Base-by-base conservation (phyloP, 2,888 invertebrate genomes). In the Lutraria lutraria region DNA sequence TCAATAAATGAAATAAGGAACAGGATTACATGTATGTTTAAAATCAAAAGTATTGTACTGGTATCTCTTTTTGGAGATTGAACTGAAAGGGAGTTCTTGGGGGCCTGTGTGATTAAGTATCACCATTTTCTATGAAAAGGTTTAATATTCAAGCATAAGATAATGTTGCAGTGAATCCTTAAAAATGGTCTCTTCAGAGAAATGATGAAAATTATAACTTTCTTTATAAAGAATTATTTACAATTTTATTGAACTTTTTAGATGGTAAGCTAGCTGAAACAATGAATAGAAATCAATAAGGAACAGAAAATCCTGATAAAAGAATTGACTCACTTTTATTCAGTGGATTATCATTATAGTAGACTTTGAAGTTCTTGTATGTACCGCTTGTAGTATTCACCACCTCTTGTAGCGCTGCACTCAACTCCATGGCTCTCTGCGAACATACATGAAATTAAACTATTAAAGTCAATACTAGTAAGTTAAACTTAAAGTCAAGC, bases 381-480 rank as follows among this genome's bases (percentile, higher is more conserved):
- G 79, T 90, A 15, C 85, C 87, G 16, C 80, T 76, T 25, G 93
- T 88, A 31, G 93, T 86, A 15, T 87, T 88, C 4, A 93, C 94
- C 0, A 95, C 89, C 12, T 95, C 92, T 29, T 93, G 72, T 43
- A 96, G 80, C 0, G 93, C 95, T 34, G 88, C 91, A 90, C 93
- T 95, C 89, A 96, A 87, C 60, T 94, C 92, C 54, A 82, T 82
- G 0, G 95, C 95, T 86, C 95, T 91, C 95, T 96, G 89, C 13
- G 12, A 81, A 34, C 2, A n/a, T 21, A 31, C 6, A 43, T 29
- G 16, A 84, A 84, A 84, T 72, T 52, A 15, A 34, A 21, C 2
- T 80, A 34, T 19, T 80, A 19, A 56, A 56, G 15, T 56, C 21
- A 19, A 2, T 56, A n/a, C n/a, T n/a, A n/a, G n/a, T n/a, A 43